Base-by-base conservation (phyloP, 2,888 invertebrate genomes). In the Cataglyphis altisquamis region DNA sequence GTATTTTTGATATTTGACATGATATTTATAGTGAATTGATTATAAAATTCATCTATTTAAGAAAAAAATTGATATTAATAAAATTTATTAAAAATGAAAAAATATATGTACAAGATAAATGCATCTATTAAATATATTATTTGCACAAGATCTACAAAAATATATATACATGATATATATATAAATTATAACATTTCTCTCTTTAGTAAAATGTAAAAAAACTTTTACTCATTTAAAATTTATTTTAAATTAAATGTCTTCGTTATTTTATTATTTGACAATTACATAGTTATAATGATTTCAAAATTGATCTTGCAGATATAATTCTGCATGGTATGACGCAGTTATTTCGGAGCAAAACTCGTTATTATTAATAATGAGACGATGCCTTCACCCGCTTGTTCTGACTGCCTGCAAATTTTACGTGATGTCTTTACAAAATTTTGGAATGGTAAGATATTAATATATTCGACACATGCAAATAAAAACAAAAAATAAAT, bases 391-490 rank as follows among this genome's bases (percentile, higher is more conserved):
- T 18, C 36, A 36, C 0, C 63, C 74, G 9, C 6, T 75, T 1
- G 15, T 52, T 6, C 9, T 64, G 0, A 75, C 74, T 18, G 63
- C 63, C 15, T 25, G 21, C n/a, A 52, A 52, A 21, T 25, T 75
- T 63, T 75, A 75, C 21, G 25, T 18, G 3, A 75, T 75, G 74
- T 75, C 74, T 18, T 21, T 75, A 18, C 63, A 48, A 18, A 75
- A 25, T 64, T 75, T 52, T 3, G 74, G 48, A 75, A 75, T 36
- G 74, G 74, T 75, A 52, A 75, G 36, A 36, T 25, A 63, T 36
- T 25, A 64, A 8, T 45, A 55, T 48, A 48, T n/a, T 63, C 29
- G n/a, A 8, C 3, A 41, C 9, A 9, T 4, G 15, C 9, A 21
- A 64, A 18, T 48, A 48, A 32, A 0, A n/a, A 32, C 1, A 6